These are phyloP conservation scores for Falco berigora DNA, from an alignment of 2,797 vertebrate genomes.

Conservation along the genomic window DNA sequence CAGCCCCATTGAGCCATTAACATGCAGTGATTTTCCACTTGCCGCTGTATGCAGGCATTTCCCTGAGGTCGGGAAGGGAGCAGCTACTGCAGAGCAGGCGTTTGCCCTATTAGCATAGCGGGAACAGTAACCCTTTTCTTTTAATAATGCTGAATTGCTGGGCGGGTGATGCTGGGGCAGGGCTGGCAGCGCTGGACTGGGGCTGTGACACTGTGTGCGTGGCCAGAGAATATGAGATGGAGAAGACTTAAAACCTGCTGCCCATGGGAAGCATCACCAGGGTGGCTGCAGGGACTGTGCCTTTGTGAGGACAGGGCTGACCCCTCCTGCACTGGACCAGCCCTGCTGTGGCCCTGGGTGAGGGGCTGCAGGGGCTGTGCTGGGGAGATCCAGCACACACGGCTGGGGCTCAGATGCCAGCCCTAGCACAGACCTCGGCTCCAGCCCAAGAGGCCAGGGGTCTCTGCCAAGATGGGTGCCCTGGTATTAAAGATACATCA, in stretches of 20 bases:
- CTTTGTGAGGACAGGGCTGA: background rate
- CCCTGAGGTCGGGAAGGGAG: background rate
- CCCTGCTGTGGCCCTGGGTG: background rate
- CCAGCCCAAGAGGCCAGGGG: background rate
- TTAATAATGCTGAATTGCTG: background rate
- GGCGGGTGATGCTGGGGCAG: background rate
- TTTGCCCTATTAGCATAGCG: background rate
- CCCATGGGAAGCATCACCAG: fast-evolving
- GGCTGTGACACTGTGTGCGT: background rate
- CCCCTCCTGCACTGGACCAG: background rate
- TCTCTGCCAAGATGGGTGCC: background rate
- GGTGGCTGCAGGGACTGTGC: background rate
- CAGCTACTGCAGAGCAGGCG: background rate
- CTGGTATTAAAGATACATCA: background rate
- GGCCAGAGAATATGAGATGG: background rate
- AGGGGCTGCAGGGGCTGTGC: background rate
- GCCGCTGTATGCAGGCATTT: background rate
- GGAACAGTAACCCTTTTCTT: constrained; percentile 51
- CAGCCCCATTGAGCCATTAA: background rate
- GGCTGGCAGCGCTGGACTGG: background rate
- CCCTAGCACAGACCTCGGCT: fast-evolving
- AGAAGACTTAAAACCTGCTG: background rate
- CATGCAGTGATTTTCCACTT: constrained; percentile 1
- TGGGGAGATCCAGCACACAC: background rate
- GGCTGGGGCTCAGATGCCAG: background rate